Percentiles rank a stretch among this genome's conserved stretches.
Evolutionary conservation across 2,113 vertebrate species (phyloP).

Genomic region (Ceyx melanurus): DNA sequence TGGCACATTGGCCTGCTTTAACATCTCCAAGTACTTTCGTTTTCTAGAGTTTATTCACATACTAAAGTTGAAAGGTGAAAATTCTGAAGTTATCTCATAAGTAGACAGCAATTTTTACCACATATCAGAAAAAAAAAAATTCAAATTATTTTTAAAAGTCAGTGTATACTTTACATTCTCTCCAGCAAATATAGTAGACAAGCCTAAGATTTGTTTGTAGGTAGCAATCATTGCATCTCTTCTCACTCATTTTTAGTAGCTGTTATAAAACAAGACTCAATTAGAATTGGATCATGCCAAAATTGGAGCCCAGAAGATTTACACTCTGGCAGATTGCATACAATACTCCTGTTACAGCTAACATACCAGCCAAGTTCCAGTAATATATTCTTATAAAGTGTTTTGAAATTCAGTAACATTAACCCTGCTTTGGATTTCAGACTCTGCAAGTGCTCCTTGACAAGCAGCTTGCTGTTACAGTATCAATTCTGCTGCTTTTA

Average conservation of each 20-base stretch:
- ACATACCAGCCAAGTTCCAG: background rate
- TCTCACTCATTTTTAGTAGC: conserved; percentile 11
- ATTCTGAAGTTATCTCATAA: background rate
- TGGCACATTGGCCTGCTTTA: background rate
- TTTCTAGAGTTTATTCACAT: background rate
- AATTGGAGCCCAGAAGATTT: conserved; percentile 17
- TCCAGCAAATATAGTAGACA: background rate
- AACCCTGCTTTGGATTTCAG: background rate
- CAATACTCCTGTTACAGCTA: background rate
- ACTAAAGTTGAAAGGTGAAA: background rate
- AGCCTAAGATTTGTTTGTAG: conserved; percentile 13
- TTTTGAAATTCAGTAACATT: conserved; percentile 4
- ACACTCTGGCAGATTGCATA: background rate
- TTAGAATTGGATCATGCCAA: background rate
- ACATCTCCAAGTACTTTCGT: background rate
- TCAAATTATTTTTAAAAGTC: conserved; percentile 24
- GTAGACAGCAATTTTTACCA: background rate
- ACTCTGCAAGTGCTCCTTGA: background rate
- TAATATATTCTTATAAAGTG: conserved; percentile 2
- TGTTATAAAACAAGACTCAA: background rate
- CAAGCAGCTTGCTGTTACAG: background rate
- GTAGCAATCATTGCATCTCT: background rate
- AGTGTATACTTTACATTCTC: background rate
- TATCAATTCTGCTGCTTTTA: background rate
- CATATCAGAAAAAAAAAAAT: background rate